Evolutionary conservation across 2,888 invertebrate genomes (phyloP), one percentile per base, ranked within the genome.

Genomic region (Panzeria rudis): DNA sequence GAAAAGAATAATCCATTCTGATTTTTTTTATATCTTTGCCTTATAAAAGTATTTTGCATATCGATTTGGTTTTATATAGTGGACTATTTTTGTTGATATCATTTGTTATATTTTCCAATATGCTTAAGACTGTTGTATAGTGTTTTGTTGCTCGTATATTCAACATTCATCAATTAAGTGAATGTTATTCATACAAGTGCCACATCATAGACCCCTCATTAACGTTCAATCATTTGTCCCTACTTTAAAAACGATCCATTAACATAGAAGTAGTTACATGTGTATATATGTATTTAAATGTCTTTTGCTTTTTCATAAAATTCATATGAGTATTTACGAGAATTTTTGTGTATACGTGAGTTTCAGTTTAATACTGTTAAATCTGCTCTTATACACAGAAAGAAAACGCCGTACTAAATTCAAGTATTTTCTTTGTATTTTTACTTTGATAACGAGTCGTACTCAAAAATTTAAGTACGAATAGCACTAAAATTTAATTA

Each of bases 81-180:
- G 13, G 17, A 25, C 29, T 44, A 47, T 44, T 59, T 71, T 66
- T 29, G 0, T 75, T 13, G 20, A 20, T 38, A 32, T 56, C n/a
- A 2, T 20, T 29, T 4, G n/a, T n/a, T n/a, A 20, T 68, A 35
- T 35, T 59, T 77, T n/a, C n/a, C 15, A 7, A 44, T 25, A 20
- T 56, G 20, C 23, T 41, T 41, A 23, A 41, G 52, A 17, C 9
- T 23, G 4, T 35, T 61, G 5, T 50, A 50, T 64, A 38, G 11
- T 29, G 29, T 5, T 29, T 29, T 5, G 5, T 29, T 29, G 5
- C 9, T 9, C 9, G 11, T 59, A 17, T 35, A 50, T 38, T 0
- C 4, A 50, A 38, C 13, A 38, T 38, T 61, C 50, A 73, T 62
- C 62, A 61, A 52, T 61, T 50, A 50, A 35, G 47, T 50, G 6